phyloP scores from a whole-genome alignment of 2,888 invertebrate genomes.

The Rhodophaea formosa region DNA sequence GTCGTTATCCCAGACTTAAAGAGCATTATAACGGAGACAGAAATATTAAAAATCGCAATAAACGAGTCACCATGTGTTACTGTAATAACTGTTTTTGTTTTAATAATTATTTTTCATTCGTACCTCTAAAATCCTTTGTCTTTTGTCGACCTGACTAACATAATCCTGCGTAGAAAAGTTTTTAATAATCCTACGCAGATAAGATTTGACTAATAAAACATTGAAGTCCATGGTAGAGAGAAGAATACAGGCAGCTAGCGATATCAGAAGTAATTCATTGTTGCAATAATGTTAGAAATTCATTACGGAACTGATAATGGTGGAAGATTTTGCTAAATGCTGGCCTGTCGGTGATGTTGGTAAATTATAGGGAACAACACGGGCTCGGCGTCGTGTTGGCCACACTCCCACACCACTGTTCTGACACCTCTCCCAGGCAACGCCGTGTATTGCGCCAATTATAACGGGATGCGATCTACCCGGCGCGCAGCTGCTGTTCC shows the following conservation, averaged over 20 bases:
- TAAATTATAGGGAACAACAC: conserved; percentile 64
- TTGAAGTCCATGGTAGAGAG: too few relatives aligned
- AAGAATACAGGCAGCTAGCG: too few relatives aligned
- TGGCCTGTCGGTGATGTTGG: conserved; percentile 49
- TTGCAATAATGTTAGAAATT: conserved; percentile 17
- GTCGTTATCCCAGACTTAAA: conserved; percentile 21
- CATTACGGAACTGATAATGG: conserved; percentile 28
- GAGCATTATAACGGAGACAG: conserved; percentile 18
- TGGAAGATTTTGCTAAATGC: conserved; percentile 49
- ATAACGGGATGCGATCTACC: conserved; percentile 66
- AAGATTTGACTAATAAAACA: too few relatives aligned
- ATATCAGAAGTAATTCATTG: background rate
- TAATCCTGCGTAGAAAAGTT: too few relatives aligned
- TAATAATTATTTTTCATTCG: too few relatives aligned
- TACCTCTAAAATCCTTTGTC: too few relatives aligned
- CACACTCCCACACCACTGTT: conserved; percentile 34
- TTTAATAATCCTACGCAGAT: too few relatives aligned
- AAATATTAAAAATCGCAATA: background rate
- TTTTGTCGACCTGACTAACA: too few relatives aligned
- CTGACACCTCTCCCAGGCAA: conserved; percentile 62
- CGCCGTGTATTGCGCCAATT: conserved; percentile 55
- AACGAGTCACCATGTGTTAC: background rate
- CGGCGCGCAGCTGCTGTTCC: conserved; percentile 41
- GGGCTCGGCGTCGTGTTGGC: conserved; percentile 29
- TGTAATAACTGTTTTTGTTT: background rate